These are phyloP conservation scores for Temnopleurus reevesii DNA, from an alignment of 53 echinoderm and acorn worm genomes.

Conservation along the genomic window DNA sequence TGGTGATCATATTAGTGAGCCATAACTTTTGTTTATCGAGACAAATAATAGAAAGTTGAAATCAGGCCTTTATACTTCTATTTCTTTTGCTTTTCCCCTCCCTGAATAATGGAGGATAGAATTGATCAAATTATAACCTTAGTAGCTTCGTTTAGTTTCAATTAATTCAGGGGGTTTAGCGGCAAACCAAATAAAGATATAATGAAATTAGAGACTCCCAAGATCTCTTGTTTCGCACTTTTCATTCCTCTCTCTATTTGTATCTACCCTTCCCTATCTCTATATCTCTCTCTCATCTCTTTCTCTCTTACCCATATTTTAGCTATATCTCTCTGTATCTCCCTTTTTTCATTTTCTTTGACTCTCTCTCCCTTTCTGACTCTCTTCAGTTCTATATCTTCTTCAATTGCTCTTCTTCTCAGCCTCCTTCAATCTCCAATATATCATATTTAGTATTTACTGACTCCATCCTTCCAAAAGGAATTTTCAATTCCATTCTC, in stretches of 20 bases:
- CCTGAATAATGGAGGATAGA: neutral
- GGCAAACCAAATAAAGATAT: conserved; percentile 13
- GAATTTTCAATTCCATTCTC: neutral
- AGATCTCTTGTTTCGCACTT: neutral
- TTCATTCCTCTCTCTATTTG: neutral
- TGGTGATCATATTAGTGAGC: too few species aligned
- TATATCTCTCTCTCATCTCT: too few species aligned
- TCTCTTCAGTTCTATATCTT: neutral
- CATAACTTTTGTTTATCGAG: neutral
- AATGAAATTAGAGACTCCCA: conserved; percentile 20
- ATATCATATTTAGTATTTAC: too few species aligned
- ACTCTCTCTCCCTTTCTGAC: neutral
- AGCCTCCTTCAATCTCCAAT: too few species aligned
- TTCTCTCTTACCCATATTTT: too few species aligned
- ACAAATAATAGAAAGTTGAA: neutral
- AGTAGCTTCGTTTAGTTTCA: conserved; percentile 14
- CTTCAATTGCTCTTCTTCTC: conserved; percentile 13
- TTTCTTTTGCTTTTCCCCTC: neutral
- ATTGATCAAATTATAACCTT: neutral
- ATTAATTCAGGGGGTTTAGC: conserved; percentile 32
- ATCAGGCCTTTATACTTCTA: too few species aligned
- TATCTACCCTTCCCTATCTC: too few species aligned
- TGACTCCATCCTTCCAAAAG: too few species aligned
- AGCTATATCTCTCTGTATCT: too few species aligned
- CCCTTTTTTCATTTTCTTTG: too few species aligned